A percentile compares a stretch with the other conserved stretches of the same genome.
phyloP scores from a whole-genome alignment of 1,140 invertebrate genomes.

The Octopus bimaculoides region DNA sequence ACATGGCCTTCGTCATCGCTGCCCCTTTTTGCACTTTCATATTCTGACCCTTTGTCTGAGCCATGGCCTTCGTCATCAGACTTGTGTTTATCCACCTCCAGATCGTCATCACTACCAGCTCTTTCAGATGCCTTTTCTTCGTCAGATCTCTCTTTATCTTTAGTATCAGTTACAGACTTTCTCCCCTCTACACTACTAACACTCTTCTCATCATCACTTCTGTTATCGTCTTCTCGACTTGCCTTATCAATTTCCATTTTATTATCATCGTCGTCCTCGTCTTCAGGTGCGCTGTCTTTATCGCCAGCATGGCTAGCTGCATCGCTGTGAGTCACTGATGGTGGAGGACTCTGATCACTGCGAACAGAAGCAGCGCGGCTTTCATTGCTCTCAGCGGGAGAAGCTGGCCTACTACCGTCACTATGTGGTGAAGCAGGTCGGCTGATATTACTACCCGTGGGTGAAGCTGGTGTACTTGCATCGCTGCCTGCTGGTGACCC shows the following conservation, averaged over 20 bases:
- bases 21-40: not conserved
- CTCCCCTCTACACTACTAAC: not conserved
- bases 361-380: not conserved
- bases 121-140: constrained; percentile 6
- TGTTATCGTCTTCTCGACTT: not conserved
- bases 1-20: constrained; percentile 6
- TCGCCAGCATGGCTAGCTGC: not conserved
- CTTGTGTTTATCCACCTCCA: not conserved
- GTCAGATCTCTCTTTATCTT: constrained; percentile 14
- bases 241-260: not conserved
- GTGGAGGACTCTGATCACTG: not conserved
- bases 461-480: not conserved
- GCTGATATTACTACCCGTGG: not conserved
- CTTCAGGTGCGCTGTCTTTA: not conserved
- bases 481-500: not conserved
- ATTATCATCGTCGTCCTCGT: not conserved
- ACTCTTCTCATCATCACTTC: not conserved
- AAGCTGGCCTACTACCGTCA: not conserved
- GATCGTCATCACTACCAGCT: constrained; percentile 7
- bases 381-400: constrained; percentile 2
- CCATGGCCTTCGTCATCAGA: not conserved
- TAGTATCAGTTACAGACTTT: not conserved
- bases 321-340: not conserved
- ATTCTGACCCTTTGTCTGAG: not conserved
- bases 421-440: not conserved